Percentiles rank a stretch among this genome's conserved stretches.
Conservation (phyloP, 2,113 vertebrate species). For the Corythaeola cristata region DNA sequence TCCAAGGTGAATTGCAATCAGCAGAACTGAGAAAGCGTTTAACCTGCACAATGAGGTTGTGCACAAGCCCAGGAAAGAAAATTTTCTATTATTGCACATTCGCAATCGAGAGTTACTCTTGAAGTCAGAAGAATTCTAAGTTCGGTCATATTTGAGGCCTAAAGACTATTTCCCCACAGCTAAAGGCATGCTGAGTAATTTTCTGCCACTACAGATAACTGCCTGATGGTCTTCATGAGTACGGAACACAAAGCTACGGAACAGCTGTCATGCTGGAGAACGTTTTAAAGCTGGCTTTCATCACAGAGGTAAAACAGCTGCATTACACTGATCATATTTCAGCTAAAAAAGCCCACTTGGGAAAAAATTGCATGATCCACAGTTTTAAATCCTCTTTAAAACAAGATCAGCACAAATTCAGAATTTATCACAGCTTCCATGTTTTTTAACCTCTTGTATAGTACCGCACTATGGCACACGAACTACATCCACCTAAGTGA, state of each 20-base stretch:
- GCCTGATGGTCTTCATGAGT: not conserved
- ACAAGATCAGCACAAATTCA: not conserved
- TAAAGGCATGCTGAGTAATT: not conserved
- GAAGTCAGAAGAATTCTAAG: not conserved
- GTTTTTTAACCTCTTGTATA: not conserved
- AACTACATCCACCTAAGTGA: not conserved
- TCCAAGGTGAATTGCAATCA: not conserved
- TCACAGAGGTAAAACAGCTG: not conserved
- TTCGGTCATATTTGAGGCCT: not conserved
- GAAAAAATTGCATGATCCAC: not conserved
- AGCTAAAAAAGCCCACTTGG: not conserved
- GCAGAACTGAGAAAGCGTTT: not conserved
- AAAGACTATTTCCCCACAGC: not conserved
- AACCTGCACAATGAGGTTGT: not conserved
- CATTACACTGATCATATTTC: not conserved
- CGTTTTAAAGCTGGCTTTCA: not conserved
- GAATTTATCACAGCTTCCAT: not conserved
- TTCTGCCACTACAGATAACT: not conserved
- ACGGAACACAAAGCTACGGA: not conserved
- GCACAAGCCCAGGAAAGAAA: not conserved
- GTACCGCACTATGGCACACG: not conserved
- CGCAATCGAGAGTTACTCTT: not conserved
- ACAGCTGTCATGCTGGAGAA: not conserved
- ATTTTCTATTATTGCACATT: not conserved
- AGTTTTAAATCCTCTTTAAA: constrained; percentile 27